These are phyloP conservation scores for Anguilla marmorata DNA, from an alignment of 2,797 vertebrate genomes.

Conservation along the genomic window DNA sequence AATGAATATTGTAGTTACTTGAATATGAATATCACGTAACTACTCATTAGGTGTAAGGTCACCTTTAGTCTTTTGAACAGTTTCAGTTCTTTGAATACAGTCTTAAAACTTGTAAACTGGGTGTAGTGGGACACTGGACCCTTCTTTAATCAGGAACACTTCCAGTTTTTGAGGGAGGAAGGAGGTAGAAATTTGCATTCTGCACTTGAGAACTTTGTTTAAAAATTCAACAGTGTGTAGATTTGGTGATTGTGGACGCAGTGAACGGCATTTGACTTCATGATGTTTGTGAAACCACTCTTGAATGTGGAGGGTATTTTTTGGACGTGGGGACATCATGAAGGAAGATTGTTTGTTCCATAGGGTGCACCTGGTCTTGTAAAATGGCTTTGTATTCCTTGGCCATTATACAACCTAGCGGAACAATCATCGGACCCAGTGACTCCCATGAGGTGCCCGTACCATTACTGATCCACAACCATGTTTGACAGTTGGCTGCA, in stretches of 20 bases:
- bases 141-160: too few relatives aligned
- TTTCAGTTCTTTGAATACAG: too few relatives aligned
- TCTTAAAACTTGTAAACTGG: not conserved
- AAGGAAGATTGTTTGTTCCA: not conserved
- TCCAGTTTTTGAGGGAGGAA: not conserved
- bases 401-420: not conserved
- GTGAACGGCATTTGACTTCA: not conserved
- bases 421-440: not conserved
- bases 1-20: too few relatives aligned
- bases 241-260: not conserved
- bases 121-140: too few relatives aligned
- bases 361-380: not conserved
- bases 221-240: not conserved
- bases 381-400: not conserved
- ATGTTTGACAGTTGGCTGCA: not conserved
- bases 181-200: not conserved
- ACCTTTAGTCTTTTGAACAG: too few relatives aligned
- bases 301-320: not conserved
- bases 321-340: not conserved
- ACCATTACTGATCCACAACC: not conserved
- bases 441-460: not conserved
- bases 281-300: not conserved
- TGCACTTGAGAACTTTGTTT: not conserved
- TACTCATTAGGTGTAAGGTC: too few relatives aligned
- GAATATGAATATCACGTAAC: too few relatives aligned